Evolutionary conservation across 2,888 invertebrate species (phyloP).

Genomic region (Drosophila nigricruria): DNA sequence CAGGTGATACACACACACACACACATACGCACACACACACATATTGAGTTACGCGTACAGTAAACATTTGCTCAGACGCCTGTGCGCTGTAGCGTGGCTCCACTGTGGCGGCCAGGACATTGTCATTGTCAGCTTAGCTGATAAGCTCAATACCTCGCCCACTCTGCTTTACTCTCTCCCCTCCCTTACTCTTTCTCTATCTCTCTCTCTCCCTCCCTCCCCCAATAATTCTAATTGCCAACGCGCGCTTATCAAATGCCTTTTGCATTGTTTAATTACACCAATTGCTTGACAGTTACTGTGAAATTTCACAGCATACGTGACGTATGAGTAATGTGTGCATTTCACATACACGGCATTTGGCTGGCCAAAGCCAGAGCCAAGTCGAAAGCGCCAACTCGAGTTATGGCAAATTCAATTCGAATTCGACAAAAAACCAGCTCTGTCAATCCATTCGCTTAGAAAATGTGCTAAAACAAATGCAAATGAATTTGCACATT

Average conservation of each 20-base stretch:
- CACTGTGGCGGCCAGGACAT: slow-evolving; percentile 8
- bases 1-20: slow-evolving; percentile 19
- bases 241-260: slow-evolving; percentile 60
- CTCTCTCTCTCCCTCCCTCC: neutral
- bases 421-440: neutral
- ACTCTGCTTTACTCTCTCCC: neutral
- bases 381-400: slow-evolving; percentile 17
- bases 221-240: slow-evolving; percentile 73
- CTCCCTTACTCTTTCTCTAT: slow-evolving; percentile 36
- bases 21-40: slow-evolving; percentile 19
- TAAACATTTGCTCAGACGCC: slow-evolving; percentile 65
- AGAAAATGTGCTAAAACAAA: slow-evolving; percentile 77
- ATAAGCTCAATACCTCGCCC: slow-evolving; percentile 50
- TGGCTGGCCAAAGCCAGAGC: neutral
- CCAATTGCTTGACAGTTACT: slow-evolving; percentile 52
- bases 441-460: slow-evolving; percentile 55
- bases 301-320: slow-evolving; percentile 35
- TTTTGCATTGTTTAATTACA: slow-evolving; percentile 63
- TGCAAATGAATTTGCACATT: slow-evolving; percentile 77
- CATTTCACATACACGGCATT: slow-evolving; percentile 3
- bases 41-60: slow-evolving; percentile 79
- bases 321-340: slow-evolving; percentile 57
- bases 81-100: slow-evolving; percentile 8
- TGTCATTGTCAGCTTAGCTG: slow-evolving; percentile 56
- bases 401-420: slow-evolving; percentile 18